Evolutionary conservation across 2,797 vertebrate genomes (phyloP).

Genomic region (Karalla daura): DNA sequence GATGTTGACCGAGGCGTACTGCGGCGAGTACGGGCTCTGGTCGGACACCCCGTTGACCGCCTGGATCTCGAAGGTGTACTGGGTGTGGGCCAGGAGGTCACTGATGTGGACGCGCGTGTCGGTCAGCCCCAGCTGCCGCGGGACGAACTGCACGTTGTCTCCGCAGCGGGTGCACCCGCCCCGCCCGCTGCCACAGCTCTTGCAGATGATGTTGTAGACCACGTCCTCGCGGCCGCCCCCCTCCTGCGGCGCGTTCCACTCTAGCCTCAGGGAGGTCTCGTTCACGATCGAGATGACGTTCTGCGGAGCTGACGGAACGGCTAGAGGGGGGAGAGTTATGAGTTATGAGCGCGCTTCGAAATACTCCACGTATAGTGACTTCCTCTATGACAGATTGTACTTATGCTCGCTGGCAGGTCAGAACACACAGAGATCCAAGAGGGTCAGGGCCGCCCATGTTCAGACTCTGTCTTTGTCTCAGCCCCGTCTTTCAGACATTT

Average conservation of each 20-base stretch:
- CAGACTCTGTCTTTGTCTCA: too few relatives aligned
- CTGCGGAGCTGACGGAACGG: conserved; percentile 90
- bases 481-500: too few relatives aligned
- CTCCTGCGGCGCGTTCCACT: conserved; percentile 90
- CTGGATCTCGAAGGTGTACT: conserved; percentile 97
- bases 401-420: too few relatives aligned
- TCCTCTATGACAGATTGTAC: too few relatives aligned
- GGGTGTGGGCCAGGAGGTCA: conserved; percentile 94
- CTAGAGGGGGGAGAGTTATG: conserved; percentile 67
- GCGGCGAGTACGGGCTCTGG: conserved; percentile 93
- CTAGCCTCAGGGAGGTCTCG: conserved; percentile 92
- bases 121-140: conserved; percentile 92
- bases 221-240: conserved; percentile 91
- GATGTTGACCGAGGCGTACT: conserved; percentile 92
- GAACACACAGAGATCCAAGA: too few relatives aligned
- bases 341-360: background rate
- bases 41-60: conserved; percentile 95
- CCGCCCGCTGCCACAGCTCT: conserved; percentile 90
- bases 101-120: conserved; percentile 89
- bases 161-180: conserved; percentile 93
- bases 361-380: too few relatives aligned
- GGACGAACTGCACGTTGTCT: conserved; percentile 93
- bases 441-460: too few relatives aligned
- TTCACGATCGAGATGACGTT: conserved; percentile 95
- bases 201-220: conserved; percentile 97